Evolutionary conservation across 2,113 vertebrate genomes (phyloP).

Genomic region (human): GRCh38 chr4:111890001-111890500

Average conservation of each 20-base stretch:
- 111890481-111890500: no score
- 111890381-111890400: no score
- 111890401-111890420: no score
- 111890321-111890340: no score
- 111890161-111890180: background rate
- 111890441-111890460: no score
- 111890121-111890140: background rate
- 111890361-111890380: no score
- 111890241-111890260: background rate
- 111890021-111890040: background rate
- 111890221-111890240: background rate
- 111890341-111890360: no score
- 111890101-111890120: background rate
- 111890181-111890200: background rate
- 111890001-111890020: background rate
- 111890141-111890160: background rate
- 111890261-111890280: background rate
- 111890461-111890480: no score
- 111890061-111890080: background rate
- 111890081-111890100: background rate
- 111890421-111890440: no score
- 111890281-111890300: no score
- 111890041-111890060: conserved; percentile 1
- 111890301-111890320: no score
- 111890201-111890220: background rate